A percentile compares a stretch with the other conserved stretches of the same genome.
Conservation (phyloP, 2,888 invertebrate genomes). For the Gymnocheta viridis region DNA sequence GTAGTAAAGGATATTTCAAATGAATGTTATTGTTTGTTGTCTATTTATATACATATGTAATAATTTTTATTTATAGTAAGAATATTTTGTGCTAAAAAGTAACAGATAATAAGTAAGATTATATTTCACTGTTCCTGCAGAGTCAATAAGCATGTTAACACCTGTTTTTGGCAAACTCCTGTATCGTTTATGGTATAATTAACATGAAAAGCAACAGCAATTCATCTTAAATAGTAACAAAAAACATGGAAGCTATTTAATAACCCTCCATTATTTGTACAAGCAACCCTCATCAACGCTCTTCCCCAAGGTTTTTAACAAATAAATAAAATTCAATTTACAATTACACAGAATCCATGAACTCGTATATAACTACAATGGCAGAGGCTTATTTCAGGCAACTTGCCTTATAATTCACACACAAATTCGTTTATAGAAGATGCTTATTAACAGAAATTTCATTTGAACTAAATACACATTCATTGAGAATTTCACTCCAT, state of each 20-base stretch:
- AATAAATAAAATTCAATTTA: conserved; percentile 43
- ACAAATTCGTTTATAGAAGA: neutral
- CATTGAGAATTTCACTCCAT: neutral
- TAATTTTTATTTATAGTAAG: too few species aligned
- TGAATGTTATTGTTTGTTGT: too few species aligned
- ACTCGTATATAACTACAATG: neutral
- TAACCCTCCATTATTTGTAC: neutral
- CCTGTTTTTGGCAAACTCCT: neutral
- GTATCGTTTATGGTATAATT: neutral
- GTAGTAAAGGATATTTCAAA: neutral
- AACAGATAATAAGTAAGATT: too few species aligned
- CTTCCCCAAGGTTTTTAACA: neutral
- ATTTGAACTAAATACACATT: neutral
- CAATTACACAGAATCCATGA: conserved; percentile 20
- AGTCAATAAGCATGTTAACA: too few species aligned
- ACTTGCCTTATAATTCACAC: neutral
- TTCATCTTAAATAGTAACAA: conserved; percentile 13
- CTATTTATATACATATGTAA: too few species aligned
- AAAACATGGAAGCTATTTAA: conserved; percentile 7
- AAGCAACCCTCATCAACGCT: neutral
- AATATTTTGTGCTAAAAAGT: too few species aligned
- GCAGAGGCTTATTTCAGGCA: neutral
- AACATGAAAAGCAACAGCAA: conserved; percentile 7
- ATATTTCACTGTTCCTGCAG: too few species aligned
- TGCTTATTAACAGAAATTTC: conserved; percentile 12